Evolutionary conservation across 2,888 invertebrate genomes (phyloP).

Genomic region (Cataglyphis albicans): DNA sequence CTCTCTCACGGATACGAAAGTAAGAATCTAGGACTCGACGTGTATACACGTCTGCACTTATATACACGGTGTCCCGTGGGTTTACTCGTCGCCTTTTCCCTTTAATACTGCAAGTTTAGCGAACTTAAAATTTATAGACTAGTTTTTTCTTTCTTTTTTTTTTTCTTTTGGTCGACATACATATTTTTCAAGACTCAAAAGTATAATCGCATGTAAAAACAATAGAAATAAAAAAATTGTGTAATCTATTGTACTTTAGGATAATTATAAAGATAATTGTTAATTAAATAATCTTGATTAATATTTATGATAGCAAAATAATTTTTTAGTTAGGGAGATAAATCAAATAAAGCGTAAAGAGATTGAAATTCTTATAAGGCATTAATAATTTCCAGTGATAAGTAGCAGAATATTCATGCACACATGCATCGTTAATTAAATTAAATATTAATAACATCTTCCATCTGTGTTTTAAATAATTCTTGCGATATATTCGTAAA

Average conservation of each 20-base stretch:
- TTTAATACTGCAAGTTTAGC: background rate
- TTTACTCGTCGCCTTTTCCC: background rate
- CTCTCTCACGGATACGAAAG: constrained; percentile 80
- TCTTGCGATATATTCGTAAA: background rate
- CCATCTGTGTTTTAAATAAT: background rate
- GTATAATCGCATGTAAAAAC: background rate
- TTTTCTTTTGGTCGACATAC: background rate
- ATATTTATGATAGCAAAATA: background rate
- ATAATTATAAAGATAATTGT: background rate
- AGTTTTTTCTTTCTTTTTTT: background rate
- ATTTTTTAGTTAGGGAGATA: background rate
- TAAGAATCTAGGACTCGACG: constrained; percentile 80
- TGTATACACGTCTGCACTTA: constrained; percentile 63
- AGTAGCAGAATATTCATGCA: background rate
- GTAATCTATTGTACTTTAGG: background rate
- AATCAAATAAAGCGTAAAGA: background rate
- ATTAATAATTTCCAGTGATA: background rate
- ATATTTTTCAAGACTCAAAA: background rate
- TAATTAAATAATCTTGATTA: background rate
- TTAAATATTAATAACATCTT: background rate
- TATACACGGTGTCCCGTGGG: constrained; percentile 47
- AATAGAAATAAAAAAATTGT: background rate
- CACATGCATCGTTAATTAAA: background rate
- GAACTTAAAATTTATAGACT: background rate
- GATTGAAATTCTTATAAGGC: constrained; percentile 2